Evolutionary conservation across 2,113 vertebrate genomes (phyloP).

Genomic region (Pagrus major): DNA sequence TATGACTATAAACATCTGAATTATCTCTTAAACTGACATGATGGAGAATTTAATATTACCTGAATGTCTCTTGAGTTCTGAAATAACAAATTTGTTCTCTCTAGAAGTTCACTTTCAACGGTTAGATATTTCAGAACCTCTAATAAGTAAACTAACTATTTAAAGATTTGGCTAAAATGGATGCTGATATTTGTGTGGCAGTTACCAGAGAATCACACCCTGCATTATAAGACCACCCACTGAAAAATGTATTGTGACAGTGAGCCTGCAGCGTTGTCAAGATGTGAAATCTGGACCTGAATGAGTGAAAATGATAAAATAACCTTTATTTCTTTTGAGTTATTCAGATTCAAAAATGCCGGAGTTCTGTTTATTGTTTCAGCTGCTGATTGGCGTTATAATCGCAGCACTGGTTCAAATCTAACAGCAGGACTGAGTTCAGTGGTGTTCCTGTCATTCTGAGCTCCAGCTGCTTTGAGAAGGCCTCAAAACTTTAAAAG

Average conservation of each 20-base stretch:
- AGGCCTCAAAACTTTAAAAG: background rate
- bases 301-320: background rate
- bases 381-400: background rate
- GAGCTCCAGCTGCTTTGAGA: background rate
- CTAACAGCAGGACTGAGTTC: background rate
- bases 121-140: background rate
- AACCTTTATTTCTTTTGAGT: background rate
- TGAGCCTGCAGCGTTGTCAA: background rate
- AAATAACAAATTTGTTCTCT: background rate
- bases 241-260: background rate
- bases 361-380: slow-evolving; percentile 3
- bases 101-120: background rate
- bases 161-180: background rate
- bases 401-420: background rate
- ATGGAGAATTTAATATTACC: background rate
- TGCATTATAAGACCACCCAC: background rate
- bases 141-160: background rate
- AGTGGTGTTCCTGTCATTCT: background rate
- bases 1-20: background rate
- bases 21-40: background rate
- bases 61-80: background rate
- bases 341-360: background rate
- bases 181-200: background rate
- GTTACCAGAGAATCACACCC: slow-evolving; percentile 28
- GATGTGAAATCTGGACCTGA: background rate